Conservation (phyloP, 2,113 vertebrate species). For the Muscicapa adusta region DNA sequence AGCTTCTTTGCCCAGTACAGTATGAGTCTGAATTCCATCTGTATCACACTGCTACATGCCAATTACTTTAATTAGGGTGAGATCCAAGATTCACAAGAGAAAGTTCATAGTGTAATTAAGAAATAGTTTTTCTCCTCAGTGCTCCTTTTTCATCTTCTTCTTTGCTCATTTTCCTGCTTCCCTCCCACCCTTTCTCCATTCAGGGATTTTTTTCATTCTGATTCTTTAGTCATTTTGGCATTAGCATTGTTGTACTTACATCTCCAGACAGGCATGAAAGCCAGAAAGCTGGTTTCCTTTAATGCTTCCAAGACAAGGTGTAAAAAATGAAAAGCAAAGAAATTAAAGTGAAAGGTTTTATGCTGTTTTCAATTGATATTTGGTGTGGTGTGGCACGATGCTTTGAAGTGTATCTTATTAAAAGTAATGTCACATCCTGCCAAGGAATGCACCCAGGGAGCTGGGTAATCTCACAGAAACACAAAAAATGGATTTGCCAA, state of each 20-base stretch:
- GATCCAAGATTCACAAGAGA: slow-evolving; percentile 25
- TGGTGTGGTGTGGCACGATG: background rate
- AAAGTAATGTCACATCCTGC: background rate
- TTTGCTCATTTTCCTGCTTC: slow-evolving; percentile 47
- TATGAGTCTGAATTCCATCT: slow-evolving; percentile 9
- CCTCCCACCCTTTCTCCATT: background rate
- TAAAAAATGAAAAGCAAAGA: slow-evolving; percentile 1
- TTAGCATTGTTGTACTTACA: background rate
- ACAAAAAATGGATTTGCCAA: background rate
- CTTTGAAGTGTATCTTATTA: background rate
- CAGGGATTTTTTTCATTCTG: background rate
- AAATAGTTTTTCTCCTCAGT: slow-evolving; percentile 23
- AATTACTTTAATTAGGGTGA: slow-evolving; percentile 53
- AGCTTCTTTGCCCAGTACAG: background rate
- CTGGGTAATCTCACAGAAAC: background rate
- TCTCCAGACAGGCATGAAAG: slow-evolving; percentile 16
- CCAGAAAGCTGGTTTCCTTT: slow-evolving; percentile 10
- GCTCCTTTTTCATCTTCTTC: slow-evolving; percentile 17
- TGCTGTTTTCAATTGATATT: background rate
- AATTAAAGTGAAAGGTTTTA: background rate
- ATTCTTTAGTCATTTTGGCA: slow-evolving; percentile 36
- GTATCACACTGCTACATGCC: background rate
- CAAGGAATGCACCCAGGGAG: background rate
- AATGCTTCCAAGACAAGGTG: slow-evolving; percentile 24
- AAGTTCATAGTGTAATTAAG: slow-evolving; percentile 48